Conservation (phyloP, 2,888 invertebrate genomes). For the Cybosia mesomella region DNA sequence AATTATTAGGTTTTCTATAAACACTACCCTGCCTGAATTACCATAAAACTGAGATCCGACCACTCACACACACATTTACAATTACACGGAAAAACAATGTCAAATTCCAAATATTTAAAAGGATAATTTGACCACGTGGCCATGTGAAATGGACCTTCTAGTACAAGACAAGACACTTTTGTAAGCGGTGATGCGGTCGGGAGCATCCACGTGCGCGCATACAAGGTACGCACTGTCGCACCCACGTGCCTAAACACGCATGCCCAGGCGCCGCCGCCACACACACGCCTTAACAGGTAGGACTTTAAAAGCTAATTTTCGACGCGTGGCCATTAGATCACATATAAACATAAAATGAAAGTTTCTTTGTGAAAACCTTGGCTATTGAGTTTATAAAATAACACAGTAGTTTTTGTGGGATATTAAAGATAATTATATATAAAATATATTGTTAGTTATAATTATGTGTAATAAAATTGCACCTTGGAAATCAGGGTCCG, state of each 20-base stretch:
- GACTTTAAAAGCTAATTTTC: slow-evolving; percentile 49
- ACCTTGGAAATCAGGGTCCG: too few relatives aligned
- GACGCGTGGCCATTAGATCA: slow-evolving; percentile 61
- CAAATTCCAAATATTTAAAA: background rate
- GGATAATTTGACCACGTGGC: slow-evolving; percentile 24
- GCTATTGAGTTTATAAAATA: background rate
- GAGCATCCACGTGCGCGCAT: slow-evolving; percentile 70
- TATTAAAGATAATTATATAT: too few relatives aligned
- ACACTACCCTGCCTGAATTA: background rate
- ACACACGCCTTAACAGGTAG: slow-evolving; percentile 49
- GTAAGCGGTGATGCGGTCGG: slow-evolving; percentile 58
- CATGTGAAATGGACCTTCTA: slow-evolving; percentile 36
- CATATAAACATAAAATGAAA: slow-evolving; percentile 15
- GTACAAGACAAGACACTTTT: slow-evolving; percentile 61
- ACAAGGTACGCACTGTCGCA: slow-evolving; percentile 54
- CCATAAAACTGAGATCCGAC: background rate
- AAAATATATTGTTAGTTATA: too few relatives aligned
- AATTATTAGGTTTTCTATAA: too few relatives aligned
- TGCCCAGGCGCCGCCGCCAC: slow-evolving; percentile 58
- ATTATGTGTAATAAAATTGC: too few relatives aligned
- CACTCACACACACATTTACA: background rate
- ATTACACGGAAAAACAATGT: background rate
- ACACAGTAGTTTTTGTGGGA: too few relatives aligned
- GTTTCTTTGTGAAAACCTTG: background rate
- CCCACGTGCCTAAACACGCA: slow-evolving; percentile 65